Evolutionary conservation across 2,113 vertebrate species (phyloP), one percentile per base, ranked within the genome.

Genomic region (Brachypteracias leptosomus): DNA sequence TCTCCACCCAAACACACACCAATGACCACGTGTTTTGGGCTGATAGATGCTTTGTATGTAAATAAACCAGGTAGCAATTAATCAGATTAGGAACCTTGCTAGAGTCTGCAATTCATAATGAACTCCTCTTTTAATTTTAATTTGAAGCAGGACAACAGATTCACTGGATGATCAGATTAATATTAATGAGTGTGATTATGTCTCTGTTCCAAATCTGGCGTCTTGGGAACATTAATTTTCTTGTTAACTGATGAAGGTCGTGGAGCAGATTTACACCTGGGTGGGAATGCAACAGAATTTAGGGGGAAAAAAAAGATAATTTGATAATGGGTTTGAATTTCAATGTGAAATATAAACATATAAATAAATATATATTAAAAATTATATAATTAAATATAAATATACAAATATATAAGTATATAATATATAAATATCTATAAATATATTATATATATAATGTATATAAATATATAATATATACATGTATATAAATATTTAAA

Each of bases 401-500:
- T n/a, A n/a, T n/a, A n/a, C n/a, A n/a, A n/a, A n/a, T n/a, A n/a
- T n/a, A n/a, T n/a, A n/a, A n/a, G n/a, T n/a, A n/a, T n/a, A n/a
- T n/a, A n/a, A n/a, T n/a, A n/a, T n/a, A n/a, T n/a, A n/a, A n/a
- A n/a, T n/a, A n/a, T n/a, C n/a, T n/a, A n/a, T n/a, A n/a, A n/a
- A n/a, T n/a, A n/a, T n/a, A n/a, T n/a, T n/a, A n/a, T n/a, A n/a
- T n/a, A n/a, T n/a, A n/a, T n/a, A n/a, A n/a, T n/a, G n/a, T n/a
- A n/a, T n/a, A n/a, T n/a, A n/a, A n/a, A n/a, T n/a, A n/a, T n/a
- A n/a, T n/a, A n/a, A n/a, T n/a, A 8, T 78, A 13, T 59, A 8
- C 16, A 28, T 3, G 6, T 1, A 38, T 7, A 9, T 0, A 0
- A 4, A 3, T 42, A n/a, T n/a, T n/a, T n/a, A n/a, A n/a, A n/a